Percentiles rank a stretch among this genome's conserved stretches.
Conservation (phyloP, 2,888 invertebrate genomes). For the Protodeltote pygarga region DNA sequence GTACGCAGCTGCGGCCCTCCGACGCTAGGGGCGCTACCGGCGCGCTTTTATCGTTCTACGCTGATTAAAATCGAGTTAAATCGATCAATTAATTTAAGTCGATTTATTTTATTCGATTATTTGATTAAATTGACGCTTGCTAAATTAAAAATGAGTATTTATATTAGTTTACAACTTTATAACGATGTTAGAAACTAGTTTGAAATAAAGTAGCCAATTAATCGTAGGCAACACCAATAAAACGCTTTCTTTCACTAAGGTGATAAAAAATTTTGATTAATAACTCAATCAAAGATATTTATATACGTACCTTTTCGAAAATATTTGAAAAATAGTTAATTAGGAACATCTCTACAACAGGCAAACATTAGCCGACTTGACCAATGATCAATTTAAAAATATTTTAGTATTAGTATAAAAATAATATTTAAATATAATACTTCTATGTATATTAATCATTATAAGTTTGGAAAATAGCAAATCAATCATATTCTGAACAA, state of each 20-base stretch:
- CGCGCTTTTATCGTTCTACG: conserved; percentile 45
- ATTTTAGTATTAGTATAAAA: too few species aligned
- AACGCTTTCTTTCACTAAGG: conserved; percentile 16
- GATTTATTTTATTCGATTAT: conserved; percentile 20
- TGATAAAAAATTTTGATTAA: conserved; percentile 31
- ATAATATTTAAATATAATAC: too few species aligned
- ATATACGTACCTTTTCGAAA: conserved; percentile 4
- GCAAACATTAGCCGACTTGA: too few species aligned
- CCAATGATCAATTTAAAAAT: too few species aligned
- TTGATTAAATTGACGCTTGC: conserved; percentile 11
- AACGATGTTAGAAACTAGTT: conserved; percentile 27
- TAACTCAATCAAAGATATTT: conserved; percentile 15
- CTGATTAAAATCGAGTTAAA: conserved; percentile 53
- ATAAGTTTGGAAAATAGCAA: too few species aligned
- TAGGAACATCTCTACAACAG: too few species aligned
- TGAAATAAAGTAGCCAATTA: conserved; percentile 18
- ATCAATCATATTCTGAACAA: not conserved
- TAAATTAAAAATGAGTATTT: conserved; percentile 18
- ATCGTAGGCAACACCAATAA: conserved; percentile 7
- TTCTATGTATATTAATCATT: too few species aligned
- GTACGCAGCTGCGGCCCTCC: conserved; percentile 67
- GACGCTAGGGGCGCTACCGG: conserved; percentile 69
- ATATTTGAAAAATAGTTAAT: too few species aligned
- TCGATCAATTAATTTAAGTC: conserved; percentile 33
- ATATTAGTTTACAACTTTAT: conserved; percentile 28